A percentile compares a stretch with the other conserved stretches of the same genome.
Evolutionary conservation across 2,888 invertebrate species (phyloP).

Genomic region (Catocala fraxini): DNA sequence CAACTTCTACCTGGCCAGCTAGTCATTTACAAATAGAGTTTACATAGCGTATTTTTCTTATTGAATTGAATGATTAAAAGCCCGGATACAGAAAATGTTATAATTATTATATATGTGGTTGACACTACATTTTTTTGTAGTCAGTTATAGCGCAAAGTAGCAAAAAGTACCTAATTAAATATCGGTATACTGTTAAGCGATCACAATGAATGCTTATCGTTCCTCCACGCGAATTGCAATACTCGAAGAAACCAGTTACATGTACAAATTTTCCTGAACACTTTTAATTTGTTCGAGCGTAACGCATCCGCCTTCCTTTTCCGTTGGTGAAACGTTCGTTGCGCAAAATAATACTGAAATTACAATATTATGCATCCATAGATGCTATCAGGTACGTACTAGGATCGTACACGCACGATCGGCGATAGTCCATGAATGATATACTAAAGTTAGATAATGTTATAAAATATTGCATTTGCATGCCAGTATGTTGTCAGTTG

Average conservation of each 20-base stretch:
- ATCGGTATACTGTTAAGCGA: conserved; percentile 12
- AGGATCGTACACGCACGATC: conserved; percentile 14
- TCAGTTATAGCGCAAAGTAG: neutral
- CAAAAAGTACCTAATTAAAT: conserved; percentile 4
- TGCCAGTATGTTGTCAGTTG: neutral
- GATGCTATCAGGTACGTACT: conserved; percentile 17
- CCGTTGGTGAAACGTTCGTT: conserved; percentile 81
- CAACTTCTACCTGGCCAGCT: too few species aligned
- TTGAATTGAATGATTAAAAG: too few species aligned
- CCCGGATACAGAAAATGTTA: too few species aligned
- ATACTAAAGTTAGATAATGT: conserved; percentile 6
- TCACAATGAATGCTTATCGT: conserved; percentile 29
- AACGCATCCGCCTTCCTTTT: conserved; percentile 80
- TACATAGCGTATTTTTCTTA: too few species aligned
- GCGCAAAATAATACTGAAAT: conserved; percentile 69
- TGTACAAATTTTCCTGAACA: conserved; percentile 60
- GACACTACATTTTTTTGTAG: neutral
- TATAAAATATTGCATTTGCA: conserved; percentile 23
- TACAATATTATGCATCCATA: conserved; percentile 46
- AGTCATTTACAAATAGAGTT: too few species aligned
- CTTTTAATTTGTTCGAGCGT: conserved; percentile 67
- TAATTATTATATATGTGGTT: too few species aligned
- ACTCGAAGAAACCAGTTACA: conserved; percentile 40
- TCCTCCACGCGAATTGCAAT: conserved; percentile 37
- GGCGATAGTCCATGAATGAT: conserved; percentile 5